Percentiles rank a stretch among this genome's conserved stretches.
Evolutionary conservation across 2,113 vertebrate species (phyloP).

Genomic region (Crotalus viridis): DNA sequence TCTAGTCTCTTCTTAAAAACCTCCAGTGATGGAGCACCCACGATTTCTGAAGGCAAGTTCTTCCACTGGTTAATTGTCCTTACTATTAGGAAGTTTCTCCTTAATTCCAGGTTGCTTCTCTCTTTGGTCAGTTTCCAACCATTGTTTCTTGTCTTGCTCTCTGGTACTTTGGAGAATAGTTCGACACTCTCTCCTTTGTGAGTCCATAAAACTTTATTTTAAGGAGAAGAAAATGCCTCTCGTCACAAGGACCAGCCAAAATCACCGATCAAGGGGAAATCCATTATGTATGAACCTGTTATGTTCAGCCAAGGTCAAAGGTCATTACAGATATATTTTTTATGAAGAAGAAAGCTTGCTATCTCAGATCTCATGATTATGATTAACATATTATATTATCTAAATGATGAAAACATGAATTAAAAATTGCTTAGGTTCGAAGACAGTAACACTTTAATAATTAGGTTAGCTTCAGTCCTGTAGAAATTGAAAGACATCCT

Average conservation of each 20-base stretch:
- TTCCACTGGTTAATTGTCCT: no score
- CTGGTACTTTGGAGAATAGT: no score
- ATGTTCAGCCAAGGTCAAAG: not conserved
- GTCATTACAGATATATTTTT: constrained; percentile 26
- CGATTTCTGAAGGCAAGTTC: no score
- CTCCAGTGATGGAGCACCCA: no score
- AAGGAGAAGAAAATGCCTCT: not conserved
- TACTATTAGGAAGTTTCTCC: no score
- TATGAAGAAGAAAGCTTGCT: constrained; percentile 9
- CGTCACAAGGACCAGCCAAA: not conserved
- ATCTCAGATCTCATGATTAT: constrained; percentile 34
- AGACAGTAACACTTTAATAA: not conserved
- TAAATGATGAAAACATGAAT: not conserved
- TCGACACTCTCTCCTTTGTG: not conserved
- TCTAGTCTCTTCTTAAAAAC: no score
- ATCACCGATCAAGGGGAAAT: not conserved
- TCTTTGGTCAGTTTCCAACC: no score
- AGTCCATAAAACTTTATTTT: not conserved
- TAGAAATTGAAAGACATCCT: not conserved
- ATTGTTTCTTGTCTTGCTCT: no score
- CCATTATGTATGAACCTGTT: not conserved
- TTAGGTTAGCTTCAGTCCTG: not conserved
- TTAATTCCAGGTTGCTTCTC: no score
- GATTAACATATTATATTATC: constrained; percentile 49
- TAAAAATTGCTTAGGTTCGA: not conserved